Evolutionary conservation across 2,888 invertebrate genomes (phyloP).

Genomic region (Aspidiotus destructor): DNA sequence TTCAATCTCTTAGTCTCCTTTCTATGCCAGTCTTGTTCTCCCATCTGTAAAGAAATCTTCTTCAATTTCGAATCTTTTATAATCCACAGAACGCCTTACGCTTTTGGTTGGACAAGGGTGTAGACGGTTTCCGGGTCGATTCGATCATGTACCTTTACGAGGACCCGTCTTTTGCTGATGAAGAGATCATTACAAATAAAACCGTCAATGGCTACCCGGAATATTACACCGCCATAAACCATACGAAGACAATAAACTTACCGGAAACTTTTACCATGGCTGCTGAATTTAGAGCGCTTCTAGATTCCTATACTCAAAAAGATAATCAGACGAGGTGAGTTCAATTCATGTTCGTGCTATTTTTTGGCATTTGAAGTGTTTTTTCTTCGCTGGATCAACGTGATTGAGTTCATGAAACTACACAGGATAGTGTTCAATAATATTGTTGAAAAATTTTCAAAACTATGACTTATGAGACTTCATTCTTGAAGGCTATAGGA

Average conservation of each 20-base stretch:
- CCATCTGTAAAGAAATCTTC: too few relatives aligned
- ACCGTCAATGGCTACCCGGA: slow-evolving; percentile 45
- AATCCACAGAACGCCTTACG: slow-evolving; percentile 47
- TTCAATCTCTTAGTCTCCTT: too few relatives aligned
- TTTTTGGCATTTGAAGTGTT: not conserved
- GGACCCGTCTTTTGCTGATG: slow-evolving; percentile 46
- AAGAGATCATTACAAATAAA: slow-evolving; percentile 42
- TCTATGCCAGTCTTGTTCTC: too few relatives aligned
- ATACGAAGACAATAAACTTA: slow-evolving; percentile 54
- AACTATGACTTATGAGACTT: too few relatives aligned
- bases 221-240: slow-evolving; percentile 48
- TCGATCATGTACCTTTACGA: slow-evolving; percentile 40
- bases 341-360: not conserved
- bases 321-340: slow-evolving; percentile 45
- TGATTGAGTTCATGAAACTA: too few relatives aligned
- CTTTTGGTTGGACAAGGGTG: slow-evolving; percentile 66
- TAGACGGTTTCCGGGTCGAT: slow-evolving; percentile 65
- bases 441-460: too few relatives aligned
- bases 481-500: not conserved
- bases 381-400: too few relatives aligned
- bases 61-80: too few relatives aligned
- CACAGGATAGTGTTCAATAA: not conserved
- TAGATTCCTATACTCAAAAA: slow-evolving; percentile 46
- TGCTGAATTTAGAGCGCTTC: slow-evolving; percentile 49
- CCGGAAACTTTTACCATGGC: slow-evolving; percentile 48